Evolutionary conservation across 1,140 invertebrate genomes (phyloP), one percentile per base, ranked within the genome.

Genomic region (Zaprionus vittiger): DNA sequence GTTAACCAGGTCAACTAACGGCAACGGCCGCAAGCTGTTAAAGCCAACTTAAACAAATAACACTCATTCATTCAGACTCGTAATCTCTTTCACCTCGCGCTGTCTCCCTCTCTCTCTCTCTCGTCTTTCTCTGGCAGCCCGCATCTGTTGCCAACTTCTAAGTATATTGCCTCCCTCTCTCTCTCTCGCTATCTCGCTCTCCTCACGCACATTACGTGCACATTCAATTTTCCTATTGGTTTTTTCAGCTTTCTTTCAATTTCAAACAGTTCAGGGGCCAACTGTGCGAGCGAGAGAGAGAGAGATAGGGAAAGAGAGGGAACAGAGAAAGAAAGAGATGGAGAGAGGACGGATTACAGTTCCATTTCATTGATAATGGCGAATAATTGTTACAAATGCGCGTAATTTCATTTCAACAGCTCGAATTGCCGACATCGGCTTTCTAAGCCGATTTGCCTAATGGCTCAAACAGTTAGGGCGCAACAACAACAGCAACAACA

Each of bases 1-100:
- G 66, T 68, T 90, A 90, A 90, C 77, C 82, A 90, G 85, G 85
- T 90, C 85, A 90, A 85, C 85, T 90, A 90, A 90, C 85, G 86
- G 85, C 79, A 66, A 80, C 86, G 69, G 74, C 86, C 81, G 79
- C 79, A 90, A 82, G 77, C 86, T 85, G 85, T 85, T 90, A 90
- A 85, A 85, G 82, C 79, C 79, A 80, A 85, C 73, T 82, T 83
- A 82, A 90, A 82, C 77, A 90, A 90, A 90, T 90, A 91, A 81
- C 81, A 82, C 82, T 85, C 78, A 78, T 77, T 81, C 76, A 80
- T 74, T 70, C 69, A 47, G 55, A 63, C 57, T 67, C 61, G 64
- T 67, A 61, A 67, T 57, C 71, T 76, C 47, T 64, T 20, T 31
- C 38, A 24, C 44, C 7, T 63, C 52, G 15, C 41, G 12, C 24